Evolutionary conservation across 2,888 invertebrate genomes (phyloP).

Genomic region (Drosophila trichaetosa): DNA sequence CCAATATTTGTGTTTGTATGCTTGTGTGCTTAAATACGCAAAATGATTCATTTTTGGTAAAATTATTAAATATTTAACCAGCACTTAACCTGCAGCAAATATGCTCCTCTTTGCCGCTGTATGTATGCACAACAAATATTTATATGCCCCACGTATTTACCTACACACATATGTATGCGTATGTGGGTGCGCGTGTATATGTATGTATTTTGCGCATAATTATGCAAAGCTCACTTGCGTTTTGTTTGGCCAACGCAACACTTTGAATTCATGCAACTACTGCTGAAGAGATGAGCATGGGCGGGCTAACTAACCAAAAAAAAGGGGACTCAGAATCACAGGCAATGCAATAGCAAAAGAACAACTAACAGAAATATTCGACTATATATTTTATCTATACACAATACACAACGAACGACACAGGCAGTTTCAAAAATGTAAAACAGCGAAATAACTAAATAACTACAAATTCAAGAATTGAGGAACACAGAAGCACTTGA

Average conservation of each 20-base stretch:
- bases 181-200: neutral
- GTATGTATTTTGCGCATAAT: conserved; percentile 61
- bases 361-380: neutral
- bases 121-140: conserved; percentile 52
- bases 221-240: conserved; percentile 65
- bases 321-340: neutral
- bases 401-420: neutral
- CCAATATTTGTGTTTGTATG: conserved; percentile 29
- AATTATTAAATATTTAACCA: conserved; percentile 60
- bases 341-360: neutral
- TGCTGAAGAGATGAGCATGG: conserved; percentile 30
- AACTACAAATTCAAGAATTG: neutral
- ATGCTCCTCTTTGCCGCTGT: conserved; percentile 12
- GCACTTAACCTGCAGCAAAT: conserved; percentile 58
- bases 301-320: conserved; percentile 1
- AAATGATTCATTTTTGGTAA: conserved; percentile 50
- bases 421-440: neutral
- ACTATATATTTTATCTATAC: neutral
- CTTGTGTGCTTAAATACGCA: conserved; percentile 6
- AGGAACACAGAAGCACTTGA: neutral
- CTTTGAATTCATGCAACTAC: conserved; percentile 48
- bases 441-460: neutral
- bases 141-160: conserved; percentile 26
- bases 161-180: neutral
- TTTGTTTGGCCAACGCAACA: conserved; percentile 65